A percentile compares a stretch with the other conserved stretches of the same genome.
Evolutionary conservation across 2,113 vertebrate species (phyloP).

Genomic region (Antennarius striatus): DNA sequence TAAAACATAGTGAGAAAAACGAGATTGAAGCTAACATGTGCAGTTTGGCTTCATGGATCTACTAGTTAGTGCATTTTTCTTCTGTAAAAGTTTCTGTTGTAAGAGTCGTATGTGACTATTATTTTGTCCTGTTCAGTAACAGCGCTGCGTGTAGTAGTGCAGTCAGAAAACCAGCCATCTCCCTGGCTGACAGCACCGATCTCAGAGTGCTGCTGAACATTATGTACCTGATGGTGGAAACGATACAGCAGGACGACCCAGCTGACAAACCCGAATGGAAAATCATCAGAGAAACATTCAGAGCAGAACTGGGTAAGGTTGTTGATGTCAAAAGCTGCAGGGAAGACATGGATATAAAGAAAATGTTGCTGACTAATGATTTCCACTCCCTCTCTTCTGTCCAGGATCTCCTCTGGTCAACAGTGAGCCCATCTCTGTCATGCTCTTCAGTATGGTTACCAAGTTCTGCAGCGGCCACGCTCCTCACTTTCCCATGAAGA

Average conservation of each 20-base stretch:
- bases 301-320: slow-evolving; percentile 88
- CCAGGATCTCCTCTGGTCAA: slow-evolving; percentile 91
- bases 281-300: slow-evolving; percentile 89
- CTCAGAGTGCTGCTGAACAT: slow-evolving; percentile 96
- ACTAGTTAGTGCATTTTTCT: background rate
- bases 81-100: background rate
- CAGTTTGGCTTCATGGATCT: background rate
- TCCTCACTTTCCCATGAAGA: slow-evolving; percentile 98
- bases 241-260: slow-evolving; percentile 89
- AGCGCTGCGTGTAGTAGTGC: slow-evolving; percentile 96
- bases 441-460: slow-evolving; percentile 97
- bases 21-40: background rate
- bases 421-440: slow-evolving; percentile 94
- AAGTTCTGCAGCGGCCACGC: slow-evolving; percentile 98
- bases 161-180: slow-evolving; percentile 96
- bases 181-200: slow-evolving; percentile 97
- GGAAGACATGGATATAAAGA: background rate
- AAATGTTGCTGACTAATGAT: background rate
- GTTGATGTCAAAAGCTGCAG: background rate
- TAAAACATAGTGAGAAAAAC: background rate
- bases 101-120: background rate
- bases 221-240: slow-evolving; percentile 98
- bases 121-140: slow-evolving; percentile 80
- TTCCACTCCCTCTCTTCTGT: slow-evolving; percentile 4
- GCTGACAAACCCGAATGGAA: slow-evolving; percentile 91